These are phyloP conservation scores for Malacoraja senta DNA, from an alignment of 2,797 vertebrate species.

Conservation along the genomic window DNA sequence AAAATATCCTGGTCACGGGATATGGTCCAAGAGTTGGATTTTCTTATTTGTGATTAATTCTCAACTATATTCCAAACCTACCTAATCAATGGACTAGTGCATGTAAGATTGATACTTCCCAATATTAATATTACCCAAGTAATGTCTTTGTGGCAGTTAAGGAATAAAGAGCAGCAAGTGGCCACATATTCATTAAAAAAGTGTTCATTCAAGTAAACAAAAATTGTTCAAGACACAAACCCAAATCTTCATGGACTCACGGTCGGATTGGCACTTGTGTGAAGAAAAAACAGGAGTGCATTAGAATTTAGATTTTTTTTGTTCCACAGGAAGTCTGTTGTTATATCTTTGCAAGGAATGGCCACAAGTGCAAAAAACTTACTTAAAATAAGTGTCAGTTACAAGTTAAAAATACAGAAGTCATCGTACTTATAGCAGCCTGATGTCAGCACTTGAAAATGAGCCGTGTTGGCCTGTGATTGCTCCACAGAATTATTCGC, in stretches of 20 bases:
- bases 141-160: conserved; percentile 59
- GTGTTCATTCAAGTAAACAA: conserved; percentile 78
- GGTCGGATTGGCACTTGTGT: conserved; percentile 77
- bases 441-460: background rate
- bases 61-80: conserved; percentile 48
- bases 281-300: conserved; percentile 63
- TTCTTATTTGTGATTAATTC: conserved; percentile 56
- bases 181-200: conserved; percentile 54
- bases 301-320: conserved; percentile 39
- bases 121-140: conserved; percentile 55
- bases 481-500: background rate
- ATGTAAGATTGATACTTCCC: conserved; percentile 58
- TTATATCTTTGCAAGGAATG: conserved; percentile 4
- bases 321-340: conserved; percentile 17
- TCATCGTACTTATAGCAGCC: conserved; percentile 16
- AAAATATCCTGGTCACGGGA: conserved; percentile 55
- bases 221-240: conserved; percentile 51
- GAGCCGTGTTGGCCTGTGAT: background rate
- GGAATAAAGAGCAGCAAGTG: conserved; percentile 65
- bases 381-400: conserved; percentile 13
- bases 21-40: conserved; percentile 47
- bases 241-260: conserved; percentile 64
- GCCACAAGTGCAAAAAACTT: conserved; percentile 4
- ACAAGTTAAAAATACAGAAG: conserved; percentile 27
- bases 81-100: conserved; percentile 53